Evolutionary conservation across 1,140 invertebrate species (phyloP).

Genomic region (Solenopsis invicta): DNA sequence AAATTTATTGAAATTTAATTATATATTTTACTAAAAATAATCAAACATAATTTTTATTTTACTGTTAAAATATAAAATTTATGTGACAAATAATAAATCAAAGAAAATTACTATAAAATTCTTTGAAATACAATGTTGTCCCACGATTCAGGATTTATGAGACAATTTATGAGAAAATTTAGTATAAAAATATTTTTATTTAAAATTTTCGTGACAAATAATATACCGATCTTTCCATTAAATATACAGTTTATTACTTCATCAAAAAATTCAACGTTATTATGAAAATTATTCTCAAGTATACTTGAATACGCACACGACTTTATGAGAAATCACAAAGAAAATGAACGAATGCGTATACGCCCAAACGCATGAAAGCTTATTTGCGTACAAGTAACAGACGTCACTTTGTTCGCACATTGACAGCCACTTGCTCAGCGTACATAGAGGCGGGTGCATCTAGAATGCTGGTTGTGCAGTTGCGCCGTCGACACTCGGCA

Average conservation of each 20-base stretch:
- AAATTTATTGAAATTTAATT: too few relatives aligned
- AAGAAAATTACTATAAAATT: too few relatives aligned
- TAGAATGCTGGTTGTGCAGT: slow-evolving; percentile 72
- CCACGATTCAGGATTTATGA: too few relatives aligned
- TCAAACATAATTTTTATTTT: too few relatives aligned
- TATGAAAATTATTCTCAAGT: background rate
- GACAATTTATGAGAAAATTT: too few relatives aligned
- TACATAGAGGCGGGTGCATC: slow-evolving; percentile 68
- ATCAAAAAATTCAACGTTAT: too few relatives aligned
- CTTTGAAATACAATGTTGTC: too few relatives aligned
- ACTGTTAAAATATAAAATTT: too few relatives aligned
- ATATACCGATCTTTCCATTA: background rate
- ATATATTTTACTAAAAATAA: too few relatives aligned
- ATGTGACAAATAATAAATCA: too few relatives aligned
- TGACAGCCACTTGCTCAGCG: slow-evolving; percentile 53
- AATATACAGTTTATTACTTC: background rate
- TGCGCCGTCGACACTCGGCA: slow-evolving; percentile 52
- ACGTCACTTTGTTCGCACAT: background rate
- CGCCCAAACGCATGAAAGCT: slow-evolving; percentile 1
- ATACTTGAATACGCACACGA: background rate
- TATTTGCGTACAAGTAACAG: slow-evolving; percentile 6
- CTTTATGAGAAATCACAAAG: background rate
- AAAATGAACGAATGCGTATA: background rate
- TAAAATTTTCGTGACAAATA: background rate
- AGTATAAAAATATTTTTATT: too few relatives aligned